These are phyloP conservation scores for Listrodromus nycthemerus DNA, from an alignment of 2,888 invertebrate species.

Conservation along the genomic window DNA sequence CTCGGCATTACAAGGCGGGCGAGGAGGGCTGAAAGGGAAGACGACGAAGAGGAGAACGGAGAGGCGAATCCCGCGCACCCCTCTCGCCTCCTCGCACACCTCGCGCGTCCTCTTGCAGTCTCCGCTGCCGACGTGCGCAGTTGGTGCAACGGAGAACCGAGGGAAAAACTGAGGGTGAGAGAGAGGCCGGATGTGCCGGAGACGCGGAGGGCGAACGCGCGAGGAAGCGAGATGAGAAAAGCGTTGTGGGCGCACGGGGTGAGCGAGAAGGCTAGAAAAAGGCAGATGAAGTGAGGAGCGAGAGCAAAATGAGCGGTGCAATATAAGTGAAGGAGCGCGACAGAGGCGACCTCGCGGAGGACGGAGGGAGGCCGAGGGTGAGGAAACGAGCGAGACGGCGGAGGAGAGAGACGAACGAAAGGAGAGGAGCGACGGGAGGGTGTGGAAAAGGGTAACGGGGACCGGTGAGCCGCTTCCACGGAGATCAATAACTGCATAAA, in stretches of 20 bases:
- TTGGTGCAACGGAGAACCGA: conserved; percentile 65
- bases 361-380: conserved; percentile 25
- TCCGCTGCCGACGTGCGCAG: conserved; percentile 62
- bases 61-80: conserved; percentile 40
- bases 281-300: conserved; percentile 44
- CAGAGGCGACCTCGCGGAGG: conserved; percentile 27
- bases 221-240: conserved; percentile 16
- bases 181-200: neutral
- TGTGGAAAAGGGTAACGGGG: conserved; percentile 74
- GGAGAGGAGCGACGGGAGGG: conserved; percentile 67
- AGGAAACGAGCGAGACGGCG: conserved; percentile 52
- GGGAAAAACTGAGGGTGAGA: conserved; percentile 36
- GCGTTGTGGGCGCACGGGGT: neutral
- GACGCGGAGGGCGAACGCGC: conserved; percentile 28
- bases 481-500: conserved; percentile 85
- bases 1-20: conserved; percentile 70
- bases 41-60: conserved; percentile 65
- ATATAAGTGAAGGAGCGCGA: conserved; percentile 35
- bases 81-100: conserved; percentile 59
- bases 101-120: conserved; percentile 61
- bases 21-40: conserved; percentile 57
- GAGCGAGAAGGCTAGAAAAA: conserved; percentile 31
- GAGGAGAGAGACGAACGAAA: conserved; percentile 52
- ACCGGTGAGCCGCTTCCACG: conserved; percentile 79
- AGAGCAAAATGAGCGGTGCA: conserved; percentile 34